A percentile compares a stretch with the other conserved stretches of the same genome.
phyloP scores from a whole-genome alignment of 2,797 vertebrate species.

The Microchirus variegatus region DNA sequence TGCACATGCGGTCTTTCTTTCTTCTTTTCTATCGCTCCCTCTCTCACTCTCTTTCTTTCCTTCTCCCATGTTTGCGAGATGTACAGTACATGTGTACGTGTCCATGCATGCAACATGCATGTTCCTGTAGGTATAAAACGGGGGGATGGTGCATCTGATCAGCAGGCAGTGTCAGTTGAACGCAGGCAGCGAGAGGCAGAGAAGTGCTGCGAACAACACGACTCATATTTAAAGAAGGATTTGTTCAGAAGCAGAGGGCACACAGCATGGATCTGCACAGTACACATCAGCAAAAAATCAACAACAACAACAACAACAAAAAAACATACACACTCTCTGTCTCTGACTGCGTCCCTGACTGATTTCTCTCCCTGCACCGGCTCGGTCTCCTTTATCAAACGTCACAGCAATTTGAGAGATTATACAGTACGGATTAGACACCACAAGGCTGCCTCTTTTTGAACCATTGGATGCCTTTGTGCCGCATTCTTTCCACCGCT shows the following conservation, averaged over 20 bases:
- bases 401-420: conserved; percentile 80
- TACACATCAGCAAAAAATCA: conserved; percentile 54
- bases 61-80: conserved; percentile 18
- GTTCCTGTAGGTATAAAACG: conserved; percentile 44
- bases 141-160: conserved; percentile 67
- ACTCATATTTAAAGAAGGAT: conserved; percentile 71
- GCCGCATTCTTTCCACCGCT: conserved; percentile 67
- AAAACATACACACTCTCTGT: conserved; percentile 13
- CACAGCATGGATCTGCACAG: conserved; percentile 61
- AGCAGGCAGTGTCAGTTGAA: conserved; percentile 53
- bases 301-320: conserved; percentile 18
- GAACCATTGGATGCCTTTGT: conserved; percentile 68
- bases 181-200: conserved; percentile 29
- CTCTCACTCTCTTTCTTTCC: conserved; percentile 6
- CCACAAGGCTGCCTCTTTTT: conserved; percentile 67
- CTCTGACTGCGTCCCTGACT: conserved; percentile 29
- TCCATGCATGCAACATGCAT: conserved; percentile 40
- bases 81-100: conserved; percentile 26
- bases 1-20: neutral
- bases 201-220: conserved; percentile 66
- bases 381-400: conserved; percentile 69
- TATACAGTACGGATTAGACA: conserved; percentile 62
- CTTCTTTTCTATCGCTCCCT: conserved; percentile 12
- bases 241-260: conserved; percentile 62
- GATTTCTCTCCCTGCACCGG: conserved; percentile 49